These are phyloP conservation scores for Xestia c-nigrum DNA, from an alignment of 2,888 invertebrate species.

Conservation along the genomic window DNA sequence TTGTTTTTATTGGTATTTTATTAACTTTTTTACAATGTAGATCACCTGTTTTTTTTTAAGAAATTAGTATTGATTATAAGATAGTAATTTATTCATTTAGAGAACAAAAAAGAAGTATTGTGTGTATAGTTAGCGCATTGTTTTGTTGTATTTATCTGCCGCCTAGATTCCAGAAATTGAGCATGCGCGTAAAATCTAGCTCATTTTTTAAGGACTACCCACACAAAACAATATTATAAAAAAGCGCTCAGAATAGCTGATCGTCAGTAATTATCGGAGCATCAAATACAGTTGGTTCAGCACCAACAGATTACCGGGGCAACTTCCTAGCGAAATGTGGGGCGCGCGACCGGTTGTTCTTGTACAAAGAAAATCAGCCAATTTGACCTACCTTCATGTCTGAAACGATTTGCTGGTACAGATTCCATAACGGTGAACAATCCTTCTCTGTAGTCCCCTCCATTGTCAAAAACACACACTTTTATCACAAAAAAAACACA, in stretches of 20 bases:
- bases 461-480: slow-evolving; percentile 90
- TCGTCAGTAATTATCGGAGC: slow-evolving; percentile 60
- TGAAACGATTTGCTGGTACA: slow-evolving; percentile 98
- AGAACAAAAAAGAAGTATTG: neutral
- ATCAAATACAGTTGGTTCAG: slow-evolving; percentile 74
- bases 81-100: neutral
- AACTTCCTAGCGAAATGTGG: slow-evolving; percentile 75
- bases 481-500: slow-evolving; percentile 74
- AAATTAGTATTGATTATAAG: neutral
- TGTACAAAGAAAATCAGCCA: slow-evolving; percentile 63
- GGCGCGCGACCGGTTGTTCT: slow-evolving; percentile 69
- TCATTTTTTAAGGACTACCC: slow-evolving; percentile 36
- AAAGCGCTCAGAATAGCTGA: slow-evolving; percentile 50
- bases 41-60: neutral
- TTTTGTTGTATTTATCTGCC: slow-evolving; percentile 4
- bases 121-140: no score
- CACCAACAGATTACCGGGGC: slow-evolving; percentile 77
- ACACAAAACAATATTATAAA: slow-evolving; percentile 19
- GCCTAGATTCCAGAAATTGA: neutral
- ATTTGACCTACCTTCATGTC: slow-evolving; percentile 97
- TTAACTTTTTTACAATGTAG: neutral
- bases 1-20: neutral
- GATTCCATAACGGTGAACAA: slow-evolving; percentile 97
- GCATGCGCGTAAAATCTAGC: neutral
- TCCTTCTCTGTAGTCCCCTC: slow-evolving; percentile 94